A percentile compares a stretch with the other conserved stretches of the same genome.
phyloP scores from a whole-genome alignment of 2,797 vertebrate genomes.

The Zenarchopterus dispar region DNA sequence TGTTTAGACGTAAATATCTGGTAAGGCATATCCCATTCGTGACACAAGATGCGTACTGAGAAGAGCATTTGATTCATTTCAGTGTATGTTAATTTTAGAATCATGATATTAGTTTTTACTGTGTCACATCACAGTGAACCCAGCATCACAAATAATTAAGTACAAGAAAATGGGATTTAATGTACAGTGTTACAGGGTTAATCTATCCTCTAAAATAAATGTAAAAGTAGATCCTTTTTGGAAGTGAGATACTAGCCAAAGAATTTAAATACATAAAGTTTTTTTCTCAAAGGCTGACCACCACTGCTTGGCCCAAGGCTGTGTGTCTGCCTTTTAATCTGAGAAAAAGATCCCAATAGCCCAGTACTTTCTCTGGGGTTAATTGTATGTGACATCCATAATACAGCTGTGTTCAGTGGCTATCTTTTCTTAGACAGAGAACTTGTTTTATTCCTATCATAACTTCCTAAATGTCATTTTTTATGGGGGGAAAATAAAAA shows the following conservation, averaged over 20 bases:
- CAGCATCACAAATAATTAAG: too few species aligned
- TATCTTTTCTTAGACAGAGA: constrained; percentile 27
- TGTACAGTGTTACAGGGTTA: background rate
- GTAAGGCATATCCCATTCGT: background rate
- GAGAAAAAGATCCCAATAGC: constrained; percentile 51
- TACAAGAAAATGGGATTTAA: background rate
- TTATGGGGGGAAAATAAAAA: background rate
- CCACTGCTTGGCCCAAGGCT: constrained; percentile 46
- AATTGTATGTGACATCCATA: constrained; percentile 70
- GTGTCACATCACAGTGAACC: too few species aligned
- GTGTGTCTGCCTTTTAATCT: constrained; percentile 51
- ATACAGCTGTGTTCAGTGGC: constrained; percentile 41
- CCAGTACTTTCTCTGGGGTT: constrained; percentile 62
- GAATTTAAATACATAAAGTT: constrained; percentile 50
- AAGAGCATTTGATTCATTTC: constrained; percentile 16
- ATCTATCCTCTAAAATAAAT: constrained; percentile 16
- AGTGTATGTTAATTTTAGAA: constrained; percentile 2
- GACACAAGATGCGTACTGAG: background rate
- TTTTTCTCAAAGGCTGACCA: constrained; percentile 33
- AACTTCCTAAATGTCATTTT: constrained; percentile 18
- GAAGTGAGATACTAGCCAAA: constrained; percentile 18
- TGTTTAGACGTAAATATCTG: constrained; percentile 39
- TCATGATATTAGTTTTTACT: constrained; percentile 6
- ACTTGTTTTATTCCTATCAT: constrained; percentile 25
- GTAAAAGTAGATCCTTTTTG: background rate